These are phyloP conservation scores for Andrena bicolor DNA, from an alignment of 2,888 invertebrate species.

Conservation along the genomic window DNA sequence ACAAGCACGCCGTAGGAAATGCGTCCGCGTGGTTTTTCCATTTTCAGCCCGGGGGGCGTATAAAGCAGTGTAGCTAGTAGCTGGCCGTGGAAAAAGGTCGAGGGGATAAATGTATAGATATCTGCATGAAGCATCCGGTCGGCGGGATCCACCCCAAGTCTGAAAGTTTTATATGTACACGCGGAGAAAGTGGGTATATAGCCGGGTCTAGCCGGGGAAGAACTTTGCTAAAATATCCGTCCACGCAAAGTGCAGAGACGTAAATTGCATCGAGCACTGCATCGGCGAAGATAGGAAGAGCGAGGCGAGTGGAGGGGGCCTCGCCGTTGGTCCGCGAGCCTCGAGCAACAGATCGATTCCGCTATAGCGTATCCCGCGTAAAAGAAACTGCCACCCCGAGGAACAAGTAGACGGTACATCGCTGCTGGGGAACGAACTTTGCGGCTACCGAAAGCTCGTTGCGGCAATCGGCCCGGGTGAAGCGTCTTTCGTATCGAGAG, in stretches of 20 bases:
- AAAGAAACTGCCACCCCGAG: slow-evolving; percentile 15
- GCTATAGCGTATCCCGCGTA: slow-evolving; percentile 11
- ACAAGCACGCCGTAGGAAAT: neutral
- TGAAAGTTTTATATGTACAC: slow-evolving; percentile 71
- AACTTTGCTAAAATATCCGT: slow-evolving; percentile 74
- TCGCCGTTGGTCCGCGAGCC: slow-evolving; percentile 17
- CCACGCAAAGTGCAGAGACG: slow-evolving; percentile 70
- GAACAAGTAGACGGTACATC: slow-evolving; percentile 10
- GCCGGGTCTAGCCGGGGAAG: slow-evolving; percentile 49
- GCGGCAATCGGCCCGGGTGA: neutral
- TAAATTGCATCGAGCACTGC: slow-evolving; percentile 72
- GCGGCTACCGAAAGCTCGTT: slow-evolving; percentile 15
- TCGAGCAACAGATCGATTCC: slow-evolving; percentile 53
- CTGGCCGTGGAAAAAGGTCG: slow-evolving; percentile 26
- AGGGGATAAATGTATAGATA: slow-evolving; percentile 56
- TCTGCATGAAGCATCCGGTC: slow-evolving; percentile 55
- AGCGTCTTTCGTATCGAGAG: neutral
- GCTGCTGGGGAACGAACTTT: slow-evolving; percentile 11
- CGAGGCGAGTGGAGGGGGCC: slow-evolving; percentile 15
- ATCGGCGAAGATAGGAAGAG: slow-evolving; percentile 60
- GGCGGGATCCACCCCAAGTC: slow-evolving; percentile 28
- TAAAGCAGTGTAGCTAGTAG: slow-evolving; percentile 9
- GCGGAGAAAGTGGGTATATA: slow-evolving; percentile 44
- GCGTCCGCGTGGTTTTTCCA: neutral
- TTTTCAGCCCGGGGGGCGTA: slow-evolving; percentile 25